These are phyloP conservation scores for Adineta ricciae DNA, from an alignment of 2,888 invertebrate genomes.

Conservation along the genomic window DNA sequence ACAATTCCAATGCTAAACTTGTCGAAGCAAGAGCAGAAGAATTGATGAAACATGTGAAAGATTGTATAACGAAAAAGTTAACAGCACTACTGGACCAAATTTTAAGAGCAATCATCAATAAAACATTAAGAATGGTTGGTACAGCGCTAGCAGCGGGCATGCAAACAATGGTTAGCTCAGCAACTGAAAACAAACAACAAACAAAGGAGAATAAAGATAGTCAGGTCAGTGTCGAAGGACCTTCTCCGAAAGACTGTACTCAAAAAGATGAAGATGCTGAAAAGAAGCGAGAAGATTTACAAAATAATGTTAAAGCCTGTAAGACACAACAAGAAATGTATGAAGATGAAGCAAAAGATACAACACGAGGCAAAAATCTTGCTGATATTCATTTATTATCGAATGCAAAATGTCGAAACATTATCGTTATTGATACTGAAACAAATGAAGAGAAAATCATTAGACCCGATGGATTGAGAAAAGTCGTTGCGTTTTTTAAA, in stretches of 20 bases:
- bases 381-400: neutral
- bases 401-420: neutral
- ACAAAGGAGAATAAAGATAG: neutral
- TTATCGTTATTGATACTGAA: neutral
- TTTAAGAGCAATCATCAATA: neutral
- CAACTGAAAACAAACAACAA: neutral
- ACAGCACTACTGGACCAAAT: neutral
- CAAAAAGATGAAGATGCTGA: neutral
- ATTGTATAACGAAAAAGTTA: neutral
- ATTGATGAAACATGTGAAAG: neutral
- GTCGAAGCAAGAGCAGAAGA: neutral
- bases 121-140: neutral
- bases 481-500: neutral
- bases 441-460: neutral
- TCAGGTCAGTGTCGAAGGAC: neutral
- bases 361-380: neutral
- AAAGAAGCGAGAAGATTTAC: neutral
- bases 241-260: neutral
- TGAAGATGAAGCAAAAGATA: neutral
- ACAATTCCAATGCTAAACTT: neutral
- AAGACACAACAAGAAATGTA: neutral
- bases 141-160: neutral
- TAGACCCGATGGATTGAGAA: neutral
- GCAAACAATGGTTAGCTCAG: neutral
- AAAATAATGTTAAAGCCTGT: neutral